Conservation (phyloP, 2,113 vertebrate genomes). For the Dipodomys ordii region DNA sequence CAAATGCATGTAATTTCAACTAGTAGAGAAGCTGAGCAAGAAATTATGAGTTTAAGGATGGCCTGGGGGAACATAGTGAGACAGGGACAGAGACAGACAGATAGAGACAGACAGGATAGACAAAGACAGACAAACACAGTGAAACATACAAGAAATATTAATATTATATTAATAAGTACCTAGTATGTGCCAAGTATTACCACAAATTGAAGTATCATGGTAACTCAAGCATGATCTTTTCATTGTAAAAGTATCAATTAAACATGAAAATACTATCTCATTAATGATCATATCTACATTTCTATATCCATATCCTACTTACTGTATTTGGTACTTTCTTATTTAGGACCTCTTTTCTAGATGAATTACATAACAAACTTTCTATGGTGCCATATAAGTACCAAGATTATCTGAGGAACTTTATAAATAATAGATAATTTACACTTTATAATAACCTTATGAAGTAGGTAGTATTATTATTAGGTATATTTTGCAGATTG, state of each 20-base stretch:
- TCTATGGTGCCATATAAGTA: neutral
- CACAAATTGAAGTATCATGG: neutral
- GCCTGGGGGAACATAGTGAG: neutral
- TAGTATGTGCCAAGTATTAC: neutral
- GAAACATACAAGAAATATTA: no score
- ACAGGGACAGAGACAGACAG: neutral
- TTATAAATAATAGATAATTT: slow-evolving; percentile 25
- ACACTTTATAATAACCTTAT: neutral
- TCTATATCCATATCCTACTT: neutral
- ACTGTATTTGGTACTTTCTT: neutral
- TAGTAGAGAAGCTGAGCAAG: no score
- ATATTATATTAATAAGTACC: no score
- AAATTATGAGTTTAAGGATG: neutral
- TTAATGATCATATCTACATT: neutral
- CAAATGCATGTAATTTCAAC: neutral
- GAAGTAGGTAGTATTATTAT: neutral
- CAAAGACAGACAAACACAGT: no score
- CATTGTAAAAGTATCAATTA: neutral
- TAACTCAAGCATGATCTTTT: slow-evolving; percentile 1
- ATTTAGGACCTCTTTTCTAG: neutral
- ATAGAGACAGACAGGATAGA: neutral
- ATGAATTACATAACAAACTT: slow-evolving; percentile 14
- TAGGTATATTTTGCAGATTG: neutral
- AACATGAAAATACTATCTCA: neutral
- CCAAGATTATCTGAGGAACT: neutral